Base-by-base conservation (phyloP, 2,797 vertebrate genomes). In the Chelidonichthys spinosus region DNA sequence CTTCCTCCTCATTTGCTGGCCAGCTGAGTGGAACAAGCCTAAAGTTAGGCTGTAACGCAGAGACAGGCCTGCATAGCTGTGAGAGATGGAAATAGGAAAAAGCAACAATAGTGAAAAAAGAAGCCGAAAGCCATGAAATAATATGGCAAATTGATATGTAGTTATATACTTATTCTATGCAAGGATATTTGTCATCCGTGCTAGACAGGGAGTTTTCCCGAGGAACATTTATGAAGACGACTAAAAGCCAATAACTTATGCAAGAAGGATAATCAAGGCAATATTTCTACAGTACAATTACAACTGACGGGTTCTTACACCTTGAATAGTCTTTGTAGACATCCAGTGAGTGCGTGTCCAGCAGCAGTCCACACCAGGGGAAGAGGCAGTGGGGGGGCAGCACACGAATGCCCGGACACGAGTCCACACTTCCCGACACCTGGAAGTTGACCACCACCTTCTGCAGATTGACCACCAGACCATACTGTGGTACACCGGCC, bases 371-470 rank as follows among this genome's bases (percentile, higher is more conserved):
- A 11, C 98, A 99, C 98, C 98, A 99, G 0, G 95, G 96, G 73
- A 99, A 95, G 72, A 97, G 85, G 81, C 90, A 95, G 80, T 70
- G 87, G 25, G 88, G 75, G 0, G 96, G 95, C 55, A 97, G 90
- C 66, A 94, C 86, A 0, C 82, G 86, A 9, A 95, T 92, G 4
- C 40, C 84, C 0, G 84, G 53, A 35, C 67, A 79, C 7, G 71
- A 81, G 10, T 69, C 87, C 56, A 79, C 7, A 2, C 68, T 74
- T 18, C 86, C 94, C 0, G 46, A 49, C 79, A 94, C 63, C 0
- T 93, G 87, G 82, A 99, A 99, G 92, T 99, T 99, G 78, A 97
- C 93, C 1, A 88, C 90, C 3, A 97, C 97, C 91, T 99, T 99
- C 76, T 87, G 85, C 11, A 94, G 89, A 87, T 97, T 98, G 53